Base-by-base conservation (phyloP, 1,140 invertebrate species). In the Drosophila aff. region DNA sequence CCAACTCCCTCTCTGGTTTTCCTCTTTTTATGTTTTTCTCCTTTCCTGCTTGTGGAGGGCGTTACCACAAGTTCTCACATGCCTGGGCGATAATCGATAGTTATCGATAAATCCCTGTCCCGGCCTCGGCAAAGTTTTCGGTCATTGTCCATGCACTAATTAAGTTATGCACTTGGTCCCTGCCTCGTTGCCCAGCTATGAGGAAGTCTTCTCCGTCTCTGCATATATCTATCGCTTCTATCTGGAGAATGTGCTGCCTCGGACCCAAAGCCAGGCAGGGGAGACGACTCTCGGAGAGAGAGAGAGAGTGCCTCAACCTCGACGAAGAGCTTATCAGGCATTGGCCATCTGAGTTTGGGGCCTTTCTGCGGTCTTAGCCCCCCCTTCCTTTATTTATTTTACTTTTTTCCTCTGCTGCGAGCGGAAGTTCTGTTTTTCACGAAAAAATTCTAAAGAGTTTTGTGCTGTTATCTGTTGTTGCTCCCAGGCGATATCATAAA, bases 91-190 rank as follows among this genome's bases (percentile, higher is more conserved):
- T 57, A 68, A 57, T 68, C 68, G 64, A 71, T 68, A 57, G 49
- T 31, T 46, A 68, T 52, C 67, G 63, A 71, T 71, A 63, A 63
- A 68, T 68, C 65, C 49, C 61, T 59, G 61, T 64, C 52, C 52
- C 62, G n/a, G 38, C 38, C 65, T 40, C 26, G 33, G 40, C 16
- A 23, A 11, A 41, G 23, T 58, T 76, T 47, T 57, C 49, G 47
- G 52, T 76, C 69, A 62, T 73, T 73, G 67, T 71, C 57, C 69
- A 63, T 81, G 77, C 64, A 81, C 78, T 84, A 77, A 84, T 84
- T 80, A 84, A 84, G 82, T 79, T 61, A 76, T 82, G 76, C 62
- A 62, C 65, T 75, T 36, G 71, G 50, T 36, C 31, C 33, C 6
- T 33, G 49, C 23, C n/a, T 21, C 44, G 28, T 26, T 55, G 23